Base-by-base conservation (phyloP, 1,140 invertebrate genomes). In the Drosophila nigromelanica region DNA sequence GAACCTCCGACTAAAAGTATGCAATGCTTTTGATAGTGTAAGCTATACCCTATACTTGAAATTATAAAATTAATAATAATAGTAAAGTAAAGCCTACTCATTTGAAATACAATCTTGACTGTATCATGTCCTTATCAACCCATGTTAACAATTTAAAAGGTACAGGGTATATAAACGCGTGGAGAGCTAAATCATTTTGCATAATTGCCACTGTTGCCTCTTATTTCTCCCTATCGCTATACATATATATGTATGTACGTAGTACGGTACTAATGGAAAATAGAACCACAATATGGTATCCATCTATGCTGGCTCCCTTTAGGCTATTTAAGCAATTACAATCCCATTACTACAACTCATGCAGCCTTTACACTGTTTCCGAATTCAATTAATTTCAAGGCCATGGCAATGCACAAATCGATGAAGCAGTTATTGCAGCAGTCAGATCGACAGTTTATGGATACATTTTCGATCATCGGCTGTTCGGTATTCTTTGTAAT, bases 271-370 rank as follows among this genome's bases (percentile, higher is more conserved):
- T 35, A 33, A 52, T 33, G 33, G 3, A 52, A 35, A 52, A 52
- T 30, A 52, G 14, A 27, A 6, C 39, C 39, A 40, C 39, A 40
- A 40, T 40, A n/a, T n/a, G 39, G 50, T 14, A 18, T 18, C 33
- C 50, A 35, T 5, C 35, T 33, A 24, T 33, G 27, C 24, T 27
- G 14, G 18, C n/a, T 51, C 48, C 50, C 50, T 52, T 52, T 11
- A 18, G 50, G 50, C 30, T 14, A 35, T 52, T 52, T 52, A 35
- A 52, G 50, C 50, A 52, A 52, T 52, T 52, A 52, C 30, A 52
- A 35, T 15, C 14, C 50, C 50, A 52, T 51, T 51, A 40, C 45
- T 48, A 12, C 21, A 7, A 52, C 8, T 52, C 14, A 14, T 35
- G 50, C 14, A 15, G 27, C 14, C 30, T n/a, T 30, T 14, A 15